Evolutionary conservation across 2,888 invertebrate genomes (phyloP).

Genomic region (Lamellibrachia satsuma): DNA sequence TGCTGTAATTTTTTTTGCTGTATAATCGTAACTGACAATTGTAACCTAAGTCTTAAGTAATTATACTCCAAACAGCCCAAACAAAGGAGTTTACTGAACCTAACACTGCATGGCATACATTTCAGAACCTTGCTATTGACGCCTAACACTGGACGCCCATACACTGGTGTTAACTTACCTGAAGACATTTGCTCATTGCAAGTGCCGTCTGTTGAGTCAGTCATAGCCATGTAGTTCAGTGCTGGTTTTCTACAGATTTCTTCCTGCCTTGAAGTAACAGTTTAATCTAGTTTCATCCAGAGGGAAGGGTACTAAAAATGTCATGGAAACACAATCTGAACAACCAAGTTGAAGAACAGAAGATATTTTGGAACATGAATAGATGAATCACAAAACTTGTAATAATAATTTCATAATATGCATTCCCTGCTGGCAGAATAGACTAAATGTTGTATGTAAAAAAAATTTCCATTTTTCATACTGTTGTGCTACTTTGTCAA

Average conservation of each 20-base stretch:
- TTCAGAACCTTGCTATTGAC: neutral
- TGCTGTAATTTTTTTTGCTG: no score
- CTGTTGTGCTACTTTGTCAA: no score
- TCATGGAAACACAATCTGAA: neutral
- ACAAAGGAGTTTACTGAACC: neutral
- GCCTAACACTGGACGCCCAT: neutral
- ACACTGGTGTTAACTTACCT: neutral
- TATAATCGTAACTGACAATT: no score
- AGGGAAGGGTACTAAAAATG: neutral
- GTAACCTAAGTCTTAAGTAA: no score
- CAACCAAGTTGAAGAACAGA: neutral
- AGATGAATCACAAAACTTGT: no score
- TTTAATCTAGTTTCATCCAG: neutral
- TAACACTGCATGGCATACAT: neutral
- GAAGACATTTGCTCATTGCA: neutral
- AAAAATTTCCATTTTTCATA: no score
- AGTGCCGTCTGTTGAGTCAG: neutral
- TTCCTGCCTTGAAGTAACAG: neutral
- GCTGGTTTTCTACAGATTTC: neutral
- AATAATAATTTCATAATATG: no score
- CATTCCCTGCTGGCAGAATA: no score
- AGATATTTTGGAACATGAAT: neutral
- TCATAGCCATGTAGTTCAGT: neutral
- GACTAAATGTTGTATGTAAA: no score
- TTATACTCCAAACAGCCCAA: neutral